phyloP scores from a whole-genome alignment of 2,888 invertebrate species.

The Tipula unca region DNA sequence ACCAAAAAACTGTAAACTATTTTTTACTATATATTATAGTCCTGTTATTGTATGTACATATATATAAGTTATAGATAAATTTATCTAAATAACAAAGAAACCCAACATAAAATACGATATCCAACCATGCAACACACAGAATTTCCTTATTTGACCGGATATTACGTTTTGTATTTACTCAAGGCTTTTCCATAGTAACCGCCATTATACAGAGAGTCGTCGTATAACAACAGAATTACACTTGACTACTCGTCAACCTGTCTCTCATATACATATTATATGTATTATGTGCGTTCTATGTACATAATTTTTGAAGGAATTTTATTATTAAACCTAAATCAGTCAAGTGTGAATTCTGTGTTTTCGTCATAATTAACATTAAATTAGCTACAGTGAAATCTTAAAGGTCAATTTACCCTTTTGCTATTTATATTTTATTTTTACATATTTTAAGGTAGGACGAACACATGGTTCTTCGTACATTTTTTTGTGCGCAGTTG shows the following conservation, averaged over 20 bases:
- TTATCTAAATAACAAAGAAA: not conserved
- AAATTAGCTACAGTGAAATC: not conserved
- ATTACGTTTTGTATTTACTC: not conserved
- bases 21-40: not conserved
- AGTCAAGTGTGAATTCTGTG: not conserved
- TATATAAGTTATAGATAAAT: not conserved
- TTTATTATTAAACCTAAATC: not conserved
- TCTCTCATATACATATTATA: not conserved
- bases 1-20: not conserved
- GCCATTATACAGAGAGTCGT: not conserved
- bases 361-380: not conserved
- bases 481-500: not conserved
- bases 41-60: not conserved
- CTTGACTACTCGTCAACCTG: constrained; percentile 8
- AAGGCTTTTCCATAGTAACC: not conserved
- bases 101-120: not conserved
- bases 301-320: not conserved
- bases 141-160: not conserved
- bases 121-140: not conserved
- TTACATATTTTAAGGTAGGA: not conserved
- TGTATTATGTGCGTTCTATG: not conserved
- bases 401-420: not conserved
- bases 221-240: not conserved
- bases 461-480: not conserved
- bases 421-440: not conserved